Percentiles rank a stretch among this genome's conserved stretches.
These are phyloP conservation scores for Agelastica alni DNA, from an alignment of 2,888 invertebrate genomes.

Conservation along the genomic window DNA sequence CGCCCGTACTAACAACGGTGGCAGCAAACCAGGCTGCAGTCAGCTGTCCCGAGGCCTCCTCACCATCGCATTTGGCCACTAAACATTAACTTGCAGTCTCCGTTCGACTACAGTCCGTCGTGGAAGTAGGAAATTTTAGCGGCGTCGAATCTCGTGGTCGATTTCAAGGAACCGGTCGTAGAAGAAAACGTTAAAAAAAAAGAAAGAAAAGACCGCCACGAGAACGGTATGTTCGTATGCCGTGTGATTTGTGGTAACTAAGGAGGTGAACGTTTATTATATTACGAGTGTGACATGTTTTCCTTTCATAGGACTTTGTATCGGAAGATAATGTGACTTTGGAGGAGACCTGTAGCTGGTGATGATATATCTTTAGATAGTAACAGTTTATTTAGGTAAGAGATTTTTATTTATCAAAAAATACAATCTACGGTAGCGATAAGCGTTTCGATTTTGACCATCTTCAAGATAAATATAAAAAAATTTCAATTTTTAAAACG, in stretches of 20 bases:
- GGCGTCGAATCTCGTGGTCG: neutral
- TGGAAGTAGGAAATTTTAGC: neutral
- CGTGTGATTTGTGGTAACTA: neutral
- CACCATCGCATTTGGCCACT: neutral
- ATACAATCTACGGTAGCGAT: no score
- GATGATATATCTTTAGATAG: no score
- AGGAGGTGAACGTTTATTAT: no score
- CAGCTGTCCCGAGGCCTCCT: neutral
- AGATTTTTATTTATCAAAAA: no score
- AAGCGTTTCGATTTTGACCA: no score
- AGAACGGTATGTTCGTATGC: neutral
- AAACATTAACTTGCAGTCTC: neutral
- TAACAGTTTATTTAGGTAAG: no score
- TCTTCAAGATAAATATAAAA: no score
- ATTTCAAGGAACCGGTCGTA: neutral
- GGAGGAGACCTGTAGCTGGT: no score
- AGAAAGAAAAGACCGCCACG: no score
- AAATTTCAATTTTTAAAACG: no score
- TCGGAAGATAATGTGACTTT: no score
- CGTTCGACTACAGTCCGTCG: neutral
- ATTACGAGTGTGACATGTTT: constrained; percentile 1
- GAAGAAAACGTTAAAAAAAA: constrained; percentile 3
- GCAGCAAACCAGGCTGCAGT: neutral
- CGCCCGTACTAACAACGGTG: constrained; percentile 3
- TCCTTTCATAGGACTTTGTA: no score